Conservation (phyloP, 2,888 invertebrate species). For the Lasioglossum pauxillum region DNA sequence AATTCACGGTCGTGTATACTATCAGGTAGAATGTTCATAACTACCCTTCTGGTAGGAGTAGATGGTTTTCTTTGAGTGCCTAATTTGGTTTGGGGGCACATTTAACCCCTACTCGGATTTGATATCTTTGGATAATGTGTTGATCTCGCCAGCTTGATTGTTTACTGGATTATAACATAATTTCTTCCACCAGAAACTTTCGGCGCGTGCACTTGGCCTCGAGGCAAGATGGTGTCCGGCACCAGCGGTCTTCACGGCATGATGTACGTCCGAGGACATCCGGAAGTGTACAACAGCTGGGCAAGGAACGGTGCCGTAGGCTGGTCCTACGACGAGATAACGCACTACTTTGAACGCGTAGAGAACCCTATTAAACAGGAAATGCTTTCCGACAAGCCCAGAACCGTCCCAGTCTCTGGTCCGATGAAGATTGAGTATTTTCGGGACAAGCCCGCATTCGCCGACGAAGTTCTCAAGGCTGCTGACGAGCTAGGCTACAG, state of each 20-base stretch:
- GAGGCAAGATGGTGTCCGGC: constrained; percentile 87
- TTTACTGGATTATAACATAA: neutral
- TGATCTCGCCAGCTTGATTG: neutral
- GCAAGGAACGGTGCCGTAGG: constrained; percentile 85
- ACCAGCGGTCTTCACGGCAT: constrained; percentile 88
- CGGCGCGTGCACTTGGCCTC: constrained; percentile 85
- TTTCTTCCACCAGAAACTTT: constrained; percentile 66
- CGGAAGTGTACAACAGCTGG: constrained; percentile 87
- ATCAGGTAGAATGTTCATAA: neutral
- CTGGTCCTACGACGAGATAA: constrained; percentile 86
- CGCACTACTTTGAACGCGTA: constrained; percentile 85
- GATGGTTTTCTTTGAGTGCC: neutral
- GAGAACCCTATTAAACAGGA: constrained; percentile 82
- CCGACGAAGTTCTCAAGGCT: constrained; percentile 76
- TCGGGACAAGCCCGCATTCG: constrained; percentile 77
- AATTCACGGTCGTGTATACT: neutral
- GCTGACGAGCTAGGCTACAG: constrained; percentile 82
- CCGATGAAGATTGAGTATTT: constrained; percentile 81
- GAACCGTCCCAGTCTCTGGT: constrained; percentile 62
- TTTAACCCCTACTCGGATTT: neutral
- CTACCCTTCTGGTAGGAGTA: neutral
- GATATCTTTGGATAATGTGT: neutral
- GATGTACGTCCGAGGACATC: constrained; percentile 87
- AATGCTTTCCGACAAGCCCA: constrained; percentile 72
- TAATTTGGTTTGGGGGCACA: neutral